Evolutionary conservation across 2,888 invertebrate genomes (phyloP), one percentile per base, ranked within the genome.

Genomic region (Melinaea menophilus): DNA sequence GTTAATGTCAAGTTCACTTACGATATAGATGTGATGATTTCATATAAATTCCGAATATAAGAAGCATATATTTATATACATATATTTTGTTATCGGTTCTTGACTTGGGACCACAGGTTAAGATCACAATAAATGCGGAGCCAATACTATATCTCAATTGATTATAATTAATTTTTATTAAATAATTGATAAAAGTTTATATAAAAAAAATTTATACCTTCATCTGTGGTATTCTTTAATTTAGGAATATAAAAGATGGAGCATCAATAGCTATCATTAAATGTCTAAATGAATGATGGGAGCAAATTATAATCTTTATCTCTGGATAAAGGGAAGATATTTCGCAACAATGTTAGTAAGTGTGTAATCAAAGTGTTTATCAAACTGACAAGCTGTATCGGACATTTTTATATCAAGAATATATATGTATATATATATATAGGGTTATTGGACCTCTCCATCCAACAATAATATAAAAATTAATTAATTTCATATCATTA

Each of bases 1-100:
- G 75, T 75, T 73, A 63, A 84, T 85, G 90, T 87, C 90, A 90
- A 90, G 90, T 89, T 90, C 88, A 86, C 69, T 75, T 56, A 60
- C 64, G 59, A 62, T 63, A 62, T 63, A 64, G 55, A 46, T 59
- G 45, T 67, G 63, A 69, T 60, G 61, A 59, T 33, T 51, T 55
- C 46, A 64, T n/a, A 57, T 13, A 13, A 13, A n/a, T n/a, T 13
- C 4, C 22, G 7, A 22, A 51, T 51, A 22, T 9, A 31, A 51
- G 31, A 51, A 51, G 22, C 2, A 47, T 47, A 48, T 45, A 45
- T 45, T 1, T 22, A 41, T 9, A 41, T 41, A 5, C 9, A 9
- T 41, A 9, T 41, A 41, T 9, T 9, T 9, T 9, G 3, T 41
- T 41, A 41, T 41, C 41, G 41, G 41, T 41, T 11, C 9, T 41